These are phyloP conservation scores for Dexiosoma caninum DNA, from an alignment of 2,888 invertebrate species.

Conservation along the genomic window DNA sequence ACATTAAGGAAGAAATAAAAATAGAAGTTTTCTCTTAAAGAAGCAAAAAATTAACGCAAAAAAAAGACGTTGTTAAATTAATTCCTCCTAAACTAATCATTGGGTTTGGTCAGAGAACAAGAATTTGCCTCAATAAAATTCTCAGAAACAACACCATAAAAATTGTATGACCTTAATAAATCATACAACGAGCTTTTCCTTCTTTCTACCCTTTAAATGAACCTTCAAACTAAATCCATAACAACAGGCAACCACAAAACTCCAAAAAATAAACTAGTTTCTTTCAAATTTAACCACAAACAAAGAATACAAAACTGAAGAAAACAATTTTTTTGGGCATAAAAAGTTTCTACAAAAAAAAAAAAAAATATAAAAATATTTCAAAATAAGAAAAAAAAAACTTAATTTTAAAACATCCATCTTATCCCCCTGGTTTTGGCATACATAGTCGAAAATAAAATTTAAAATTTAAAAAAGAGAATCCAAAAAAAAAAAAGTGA, in stretches of 20 bases:
- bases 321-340: neutral
- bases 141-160: conserved; percentile 54
- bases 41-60: neutral
- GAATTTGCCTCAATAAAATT: conserved; percentile 58
- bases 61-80: neutral
- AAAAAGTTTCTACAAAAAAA: no score
- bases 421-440: conserved; percentile 11
- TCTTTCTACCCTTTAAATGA: conserved; percentile 39
- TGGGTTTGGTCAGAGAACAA: conserved; percentile 43
- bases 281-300: conserved; percentile 44
- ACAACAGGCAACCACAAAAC: conserved; percentile 13
- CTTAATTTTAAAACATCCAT: conserved; percentile 9
- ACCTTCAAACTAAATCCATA: conserved; percentile 21
- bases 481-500: conserved; percentile 48
- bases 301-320: conserved; percentile 21
- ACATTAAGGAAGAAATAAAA: neutral
- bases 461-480: neutral
- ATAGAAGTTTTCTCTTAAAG: neutral
- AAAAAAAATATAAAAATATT: no score
- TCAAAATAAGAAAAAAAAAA: conserved; percentile 16
- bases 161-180: conserved; percentile 61
- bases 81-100: conserved; percentile 41
- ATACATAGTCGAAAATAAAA: neutral
- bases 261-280: conserved; percentile 37
- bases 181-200: conserved; percentile 32